Percentiles rank a stretch among this genome's conserved stretches.
Conservation (phyloP, 1,140 invertebrate genomes). For the Megalonaias nervosa region DNA sequence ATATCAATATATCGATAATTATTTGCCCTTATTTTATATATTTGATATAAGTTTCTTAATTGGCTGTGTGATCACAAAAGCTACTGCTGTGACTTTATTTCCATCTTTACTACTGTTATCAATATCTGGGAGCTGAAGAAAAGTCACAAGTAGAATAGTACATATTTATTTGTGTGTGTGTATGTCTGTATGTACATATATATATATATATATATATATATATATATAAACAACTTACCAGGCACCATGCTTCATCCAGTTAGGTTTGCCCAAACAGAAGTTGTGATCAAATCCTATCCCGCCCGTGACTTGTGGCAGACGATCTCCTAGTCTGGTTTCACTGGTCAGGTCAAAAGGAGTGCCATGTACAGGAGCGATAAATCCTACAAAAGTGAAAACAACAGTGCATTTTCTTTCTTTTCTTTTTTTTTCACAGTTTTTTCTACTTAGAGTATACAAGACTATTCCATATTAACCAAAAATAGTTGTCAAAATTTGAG, state of each 20-base stretch:
- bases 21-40: too few relatives aligned
- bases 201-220: background rate
- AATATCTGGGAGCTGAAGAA: too few relatives aligned
- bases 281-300: constrained; percentile 84
- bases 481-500: too few relatives aligned
- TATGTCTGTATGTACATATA: too few relatives aligned
- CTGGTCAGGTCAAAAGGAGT: constrained; percentile 82
- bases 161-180: too few relatives aligned
- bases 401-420: background rate
- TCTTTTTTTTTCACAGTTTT: background rate
- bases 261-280: constrained; percentile 76
- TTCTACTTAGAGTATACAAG: background rate
- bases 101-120: too few relatives aligned
- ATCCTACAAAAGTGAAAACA: constrained; percentile 73
- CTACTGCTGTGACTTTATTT: too few relatives aligned
- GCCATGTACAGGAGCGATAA: constrained; percentile 77
- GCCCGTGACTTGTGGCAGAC: constrained; percentile 47
- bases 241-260: constrained; percentile 54
- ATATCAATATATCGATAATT: too few relatives aligned
- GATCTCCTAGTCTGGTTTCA: constrained; percentile 72
- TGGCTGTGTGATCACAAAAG: too few relatives aligned
- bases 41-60: too few relatives aligned
- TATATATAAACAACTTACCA: constrained; percentile 48
- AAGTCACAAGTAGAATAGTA: too few relatives aligned
- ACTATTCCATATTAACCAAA: too few relatives aligned